A percentile compares a stretch with the other conserved stretches of the same genome.
phyloP scores from a whole-genome alignment of 2,888 invertebrate genomes.

The Pristionchus exspectatus region DNA sequence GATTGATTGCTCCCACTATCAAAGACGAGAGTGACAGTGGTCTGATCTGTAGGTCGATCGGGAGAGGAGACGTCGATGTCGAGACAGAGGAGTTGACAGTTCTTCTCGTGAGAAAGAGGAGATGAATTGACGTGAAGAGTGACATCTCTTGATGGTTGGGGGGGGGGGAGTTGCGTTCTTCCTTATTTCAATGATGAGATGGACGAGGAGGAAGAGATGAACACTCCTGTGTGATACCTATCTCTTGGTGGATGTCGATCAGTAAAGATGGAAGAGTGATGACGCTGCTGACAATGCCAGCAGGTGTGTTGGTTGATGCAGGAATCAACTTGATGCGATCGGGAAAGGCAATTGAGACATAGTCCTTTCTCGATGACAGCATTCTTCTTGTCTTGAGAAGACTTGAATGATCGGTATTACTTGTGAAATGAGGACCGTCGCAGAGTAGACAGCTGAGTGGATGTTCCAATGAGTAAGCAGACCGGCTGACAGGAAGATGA shows the following conservation, averaged over 20 bases:
- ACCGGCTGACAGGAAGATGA: background rate
- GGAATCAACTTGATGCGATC: too few species aligned
- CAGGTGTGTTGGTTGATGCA: background rate
- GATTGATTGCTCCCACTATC: too few species aligned
- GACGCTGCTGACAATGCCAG: background rate
- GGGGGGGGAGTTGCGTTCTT: background rate
- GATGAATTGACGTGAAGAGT: slow-evolving; percentile 31
- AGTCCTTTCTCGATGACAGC: slow-evolving; percentile 1
- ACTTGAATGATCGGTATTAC: background rate
- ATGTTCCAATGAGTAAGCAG: background rate
- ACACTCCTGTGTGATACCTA: background rate
- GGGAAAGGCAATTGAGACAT: slow-evolving; percentile 34
- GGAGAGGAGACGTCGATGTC: background rate
- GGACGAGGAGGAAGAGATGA: background rate
- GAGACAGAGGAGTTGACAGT: background rate
- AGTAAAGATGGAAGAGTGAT: slow-evolving; percentile 25
- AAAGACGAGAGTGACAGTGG: too few species aligned
- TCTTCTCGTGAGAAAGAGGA: background rate
- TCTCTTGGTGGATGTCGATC: background rate
- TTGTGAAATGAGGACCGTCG: slow-evolving; percentile 5
- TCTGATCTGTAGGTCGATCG: background rate
- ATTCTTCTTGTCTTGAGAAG: background rate
- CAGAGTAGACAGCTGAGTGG: background rate
- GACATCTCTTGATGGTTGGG: background rate
- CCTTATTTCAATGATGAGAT: background rate